Conservation (phyloP, 2,888 invertebrate species). For the Willowsia nigromaculata region DNA sequence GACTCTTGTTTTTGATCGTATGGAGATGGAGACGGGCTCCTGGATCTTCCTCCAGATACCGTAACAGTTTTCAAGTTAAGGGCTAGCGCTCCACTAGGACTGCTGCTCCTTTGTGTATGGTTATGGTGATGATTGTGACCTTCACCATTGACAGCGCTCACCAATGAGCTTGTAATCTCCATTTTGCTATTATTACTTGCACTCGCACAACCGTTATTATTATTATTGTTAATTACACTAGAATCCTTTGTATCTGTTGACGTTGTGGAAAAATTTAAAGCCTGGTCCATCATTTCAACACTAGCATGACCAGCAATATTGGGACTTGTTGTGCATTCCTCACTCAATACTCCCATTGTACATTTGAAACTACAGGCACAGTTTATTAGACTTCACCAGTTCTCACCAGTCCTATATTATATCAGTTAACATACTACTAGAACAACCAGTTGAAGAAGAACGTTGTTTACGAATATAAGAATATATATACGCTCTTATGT, state of each 20-base stretch:
- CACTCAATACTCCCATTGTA: slow-evolving; percentile 62
- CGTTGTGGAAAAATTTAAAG: slow-evolving; percentile 64
- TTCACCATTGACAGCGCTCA: slow-evolving; percentile 43
- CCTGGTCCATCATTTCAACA: slow-evolving; percentile 60
- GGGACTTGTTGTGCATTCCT: slow-evolving; percentile 20
- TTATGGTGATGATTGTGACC: slow-evolving; percentile 27
- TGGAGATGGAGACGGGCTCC: slow-evolving; percentile 61
- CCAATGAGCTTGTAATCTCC: slow-evolving; percentile 57
- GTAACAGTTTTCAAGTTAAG: slow-evolving; percentile 71
- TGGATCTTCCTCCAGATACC: slow-evolving; percentile 57
- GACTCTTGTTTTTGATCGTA: slow-evolving; percentile 57
- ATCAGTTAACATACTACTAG: background rate
- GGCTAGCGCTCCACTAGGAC: slow-evolving; percentile 64
- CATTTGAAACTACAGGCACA: slow-evolving; percentile 12
- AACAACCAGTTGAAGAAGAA: background rate
- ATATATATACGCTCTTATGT: background rate
- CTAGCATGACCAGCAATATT: slow-evolving; percentile 32
- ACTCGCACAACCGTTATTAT: slow-evolving; percentile 39
- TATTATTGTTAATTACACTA: slow-evolving; percentile 59
- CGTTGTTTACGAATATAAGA: background rate
- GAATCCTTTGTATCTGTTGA: slow-evolving; percentile 43
- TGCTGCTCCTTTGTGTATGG: slow-evolving; percentile 43
- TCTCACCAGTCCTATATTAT: background rate
- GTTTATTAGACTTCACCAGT: background rate
- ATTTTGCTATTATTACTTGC: slow-evolving; percentile 50